Evolutionary conservation across 1,140 invertebrate genomes (phyloP).

Genomic region (Dolichoris vasculosae): DNA sequence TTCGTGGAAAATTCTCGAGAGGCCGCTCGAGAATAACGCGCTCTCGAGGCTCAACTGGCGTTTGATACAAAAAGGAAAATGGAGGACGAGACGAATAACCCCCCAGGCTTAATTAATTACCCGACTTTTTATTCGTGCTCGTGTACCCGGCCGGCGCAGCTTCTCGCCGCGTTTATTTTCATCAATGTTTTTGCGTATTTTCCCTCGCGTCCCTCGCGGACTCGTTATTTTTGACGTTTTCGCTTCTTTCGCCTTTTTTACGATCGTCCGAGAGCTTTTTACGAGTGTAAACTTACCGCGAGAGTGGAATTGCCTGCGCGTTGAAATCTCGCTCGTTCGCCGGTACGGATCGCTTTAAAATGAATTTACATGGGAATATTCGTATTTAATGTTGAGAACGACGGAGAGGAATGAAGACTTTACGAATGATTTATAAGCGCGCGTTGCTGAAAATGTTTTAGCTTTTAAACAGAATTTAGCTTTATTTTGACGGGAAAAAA

Average conservation of each 20-base stretch:
- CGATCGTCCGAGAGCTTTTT: slow-evolving; percentile 36
- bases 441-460: slow-evolving; percentile 23
- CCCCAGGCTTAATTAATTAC: slow-evolving; percentile 50
- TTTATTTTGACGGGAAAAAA: slow-evolving; percentile 8
- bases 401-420: slow-evolving; percentile 23
- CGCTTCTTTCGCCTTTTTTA: slow-evolving; percentile 11
- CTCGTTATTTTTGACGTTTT: slow-evolving; percentile 36
- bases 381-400: slow-evolving; percentile 36
- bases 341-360: slow-evolving; percentile 19
- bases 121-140: slow-evolving; percentile 30
- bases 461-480: slow-evolving; percentile 27
- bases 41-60: background rate
- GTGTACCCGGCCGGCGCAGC: background rate
- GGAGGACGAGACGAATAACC: slow-evolving; percentile 44
- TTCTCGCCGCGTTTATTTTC: slow-evolving; percentile 45
- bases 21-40: slow-evolving; percentile 47
- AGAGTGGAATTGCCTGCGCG: background rate
- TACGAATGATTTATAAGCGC: slow-evolving; percentile 16
- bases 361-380: slow-evolving; percentile 45
- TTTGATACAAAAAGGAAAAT: slow-evolving; percentile 50
- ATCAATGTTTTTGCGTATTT: slow-evolving; percentile 40
- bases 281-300: slow-evolving; percentile 21
- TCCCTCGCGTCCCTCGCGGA: background rate
- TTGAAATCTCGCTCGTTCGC: slow-evolving; percentile 34
- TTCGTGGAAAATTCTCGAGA: slow-evolving; percentile 53